phyloP scores from a whole-genome alignment of 1,140 invertebrate genomes.

The Frieseomelitta varia region DNA sequence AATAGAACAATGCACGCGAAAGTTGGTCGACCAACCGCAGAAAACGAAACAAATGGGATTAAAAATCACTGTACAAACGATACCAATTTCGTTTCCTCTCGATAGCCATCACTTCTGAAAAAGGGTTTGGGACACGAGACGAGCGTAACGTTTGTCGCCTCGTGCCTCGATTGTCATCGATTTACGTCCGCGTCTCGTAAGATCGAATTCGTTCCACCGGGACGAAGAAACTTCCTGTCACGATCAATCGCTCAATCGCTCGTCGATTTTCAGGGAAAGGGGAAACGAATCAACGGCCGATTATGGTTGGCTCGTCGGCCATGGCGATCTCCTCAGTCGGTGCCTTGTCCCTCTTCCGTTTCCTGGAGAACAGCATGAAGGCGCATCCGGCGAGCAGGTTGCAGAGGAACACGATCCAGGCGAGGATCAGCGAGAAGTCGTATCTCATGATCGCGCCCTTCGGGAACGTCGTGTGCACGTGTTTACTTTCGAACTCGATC shows the following conservation, averaged over 20 bases:
- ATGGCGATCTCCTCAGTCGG: constrained; percentile 89
- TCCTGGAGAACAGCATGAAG: constrained; percentile 91
- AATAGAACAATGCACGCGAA: background rate
- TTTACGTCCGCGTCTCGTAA: background rate
- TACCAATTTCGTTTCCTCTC: background rate
- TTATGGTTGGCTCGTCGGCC: constrained; percentile 92
- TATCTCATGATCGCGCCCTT: constrained; percentile 85
- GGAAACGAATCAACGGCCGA: constrained; percentile 86
- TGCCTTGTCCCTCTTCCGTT: constrained; percentile 91
- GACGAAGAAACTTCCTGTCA: background rate
- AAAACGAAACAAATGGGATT: background rate
- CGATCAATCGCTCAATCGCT: background rate
- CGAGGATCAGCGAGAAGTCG: constrained; percentile 89
- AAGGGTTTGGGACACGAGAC: too few relatives aligned
- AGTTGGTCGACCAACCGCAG: background rate
- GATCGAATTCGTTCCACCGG: too few relatives aligned
- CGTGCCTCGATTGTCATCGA: background rate
- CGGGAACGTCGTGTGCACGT: constrained; percentile 87
- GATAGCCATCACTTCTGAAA: too few relatives aligned
- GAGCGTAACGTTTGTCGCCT: background rate
- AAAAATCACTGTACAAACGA: background rate
- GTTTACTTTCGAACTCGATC: constrained; percentile 87
- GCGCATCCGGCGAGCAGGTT: constrained; percentile 87
- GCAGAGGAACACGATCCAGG: constrained; percentile 90
- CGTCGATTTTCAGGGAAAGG: background rate